A percentile compares a stretch with the other conserved stretches of the same genome.
phyloP scores from a whole-genome alignment of 2,113 vertebrate species.

The Glaucidium brasilianum region DNA sequence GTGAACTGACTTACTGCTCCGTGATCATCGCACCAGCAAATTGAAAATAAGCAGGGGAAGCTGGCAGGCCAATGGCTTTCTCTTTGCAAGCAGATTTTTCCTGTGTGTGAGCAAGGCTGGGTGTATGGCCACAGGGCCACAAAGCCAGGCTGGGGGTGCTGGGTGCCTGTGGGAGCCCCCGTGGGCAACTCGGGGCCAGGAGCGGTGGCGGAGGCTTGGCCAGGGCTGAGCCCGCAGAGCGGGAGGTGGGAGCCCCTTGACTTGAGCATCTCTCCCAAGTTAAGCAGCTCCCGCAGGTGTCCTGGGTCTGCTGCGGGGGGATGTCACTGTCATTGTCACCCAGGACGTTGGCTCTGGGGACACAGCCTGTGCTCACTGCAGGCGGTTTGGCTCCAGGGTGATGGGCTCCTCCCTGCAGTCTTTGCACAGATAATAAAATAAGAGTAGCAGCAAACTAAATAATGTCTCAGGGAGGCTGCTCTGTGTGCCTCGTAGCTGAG shows the following conservation, averaged over 20 bases:
- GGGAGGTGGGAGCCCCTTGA: not conserved
- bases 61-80: not conserved
- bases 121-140: not conserved
- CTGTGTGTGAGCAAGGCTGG: not conserved
- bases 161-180: not conserved
- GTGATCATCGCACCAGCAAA: rapidly evolving
- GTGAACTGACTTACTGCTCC: not conserved
- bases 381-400: rapidly evolving
- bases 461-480: not conserved
- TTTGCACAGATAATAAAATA: not conserved
- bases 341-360: rapidly evolving
- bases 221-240: not conserved
- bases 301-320: not conserved
- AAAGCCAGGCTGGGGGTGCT: not conserved
- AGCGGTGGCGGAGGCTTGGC: not conserved
- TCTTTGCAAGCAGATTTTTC: rapidly evolving
- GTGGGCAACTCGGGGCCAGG: not conserved
- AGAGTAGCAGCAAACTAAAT: not conserved
- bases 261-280: not conserved
- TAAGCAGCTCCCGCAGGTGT: rapidly evolving
- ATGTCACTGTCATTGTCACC: not conserved
- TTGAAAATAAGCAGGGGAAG: not conserved
- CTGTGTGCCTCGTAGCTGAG: not conserved
- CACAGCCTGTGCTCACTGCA: not conserved
- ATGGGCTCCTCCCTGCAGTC: not conserved